Evolutionary conservation across 2,113 vertebrate genomes (phyloP).

Genomic region (Eublepharis macularius): DNA sequence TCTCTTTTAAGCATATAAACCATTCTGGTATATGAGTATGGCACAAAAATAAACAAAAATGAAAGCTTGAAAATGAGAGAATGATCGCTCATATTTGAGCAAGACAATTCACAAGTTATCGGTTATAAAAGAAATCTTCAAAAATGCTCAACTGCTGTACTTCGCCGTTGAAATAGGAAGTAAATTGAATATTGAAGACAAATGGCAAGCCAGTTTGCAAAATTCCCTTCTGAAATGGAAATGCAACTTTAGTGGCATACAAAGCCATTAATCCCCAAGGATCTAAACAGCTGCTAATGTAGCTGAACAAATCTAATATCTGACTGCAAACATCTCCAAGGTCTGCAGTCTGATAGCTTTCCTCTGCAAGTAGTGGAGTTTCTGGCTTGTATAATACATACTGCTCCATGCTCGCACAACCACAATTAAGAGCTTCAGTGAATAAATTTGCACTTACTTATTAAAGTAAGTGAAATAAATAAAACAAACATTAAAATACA

Average conservation of each 20-base stretch:
- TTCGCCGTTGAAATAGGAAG: conserved; percentile 55
- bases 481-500: conserved; percentile 30
- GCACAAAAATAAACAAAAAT: not conserved
- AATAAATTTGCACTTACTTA: conserved; percentile 24
- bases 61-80: not conserved
- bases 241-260: conserved; percentile 29
- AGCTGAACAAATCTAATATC: conserved; percentile 52
- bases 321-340: conserved; percentile 39
- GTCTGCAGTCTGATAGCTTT: conserved; percentile 38
- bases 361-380: conserved; percentile 13
- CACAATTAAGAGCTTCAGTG: conserved; percentile 35
- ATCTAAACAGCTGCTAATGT: conserved; percentile 48
- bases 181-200: conserved; percentile 16
- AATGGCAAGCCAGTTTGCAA: not conserved
- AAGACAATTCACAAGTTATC: not conserved
- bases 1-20: no score
- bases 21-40: no score
- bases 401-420: conserved; percentile 14
- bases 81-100: conserved; percentile 33
- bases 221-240: conserved; percentile 37
- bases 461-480: no score
- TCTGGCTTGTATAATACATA: conserved; percentile 14
- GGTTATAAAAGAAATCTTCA: conserved; percentile 26
- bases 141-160: conserved; percentile 32
- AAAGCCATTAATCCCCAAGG: conserved; percentile 40